Base-by-base conservation (phyloP, 2,797 vertebrate genomes). In the Esox masquinongy region DNA sequence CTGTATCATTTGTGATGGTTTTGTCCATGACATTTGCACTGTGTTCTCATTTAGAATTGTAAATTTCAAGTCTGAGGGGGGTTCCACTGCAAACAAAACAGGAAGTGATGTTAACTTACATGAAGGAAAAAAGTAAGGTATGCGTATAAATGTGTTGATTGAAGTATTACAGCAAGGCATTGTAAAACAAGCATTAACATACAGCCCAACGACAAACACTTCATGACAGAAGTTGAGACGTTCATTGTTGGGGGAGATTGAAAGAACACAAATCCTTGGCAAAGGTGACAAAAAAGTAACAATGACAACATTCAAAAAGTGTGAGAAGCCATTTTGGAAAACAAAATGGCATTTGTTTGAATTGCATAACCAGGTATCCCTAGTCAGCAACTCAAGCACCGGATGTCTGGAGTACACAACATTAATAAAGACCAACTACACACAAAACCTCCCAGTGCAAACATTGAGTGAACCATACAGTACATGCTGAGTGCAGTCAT, bases 41-140 rank as follows among this genome's bases (percentile, higher is more conserved):
- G 97, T 96, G 91, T 95, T 96, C 91, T 99, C 97, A 97, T 97
- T 97, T 94, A 98, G 90, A 95, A 99, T 99, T 96, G 97, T 97
- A 96, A 98, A 99, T 94, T 96, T 98, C 94, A 99, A 96, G 90
- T 98, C 91, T 94, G 97, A 96, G 64, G 98, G 97, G 79, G 98
- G 95, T 72, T 97, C 96, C 94, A 99, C 98, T 99, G 97, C 84
- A 96, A 98, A 92, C 87, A 90, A 94, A 81, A 91, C 61, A 87
- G 68, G 83, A 83, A 86, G 83, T 76, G 77, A 76, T 73, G 83
- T 93, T 88, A 92, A 80, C 53, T 19, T 84, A 75, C 61, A 17
- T 79, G 72, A 51, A 70, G 89, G 64, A 31, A 17, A 79, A 24
- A 82, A 73, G 24, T 5, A 0, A 0, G 80, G 85, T 86, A 84